Base-by-base conservation (phyloP, 2,113 vertebrate species). In the Arizona elegans region DNA sequence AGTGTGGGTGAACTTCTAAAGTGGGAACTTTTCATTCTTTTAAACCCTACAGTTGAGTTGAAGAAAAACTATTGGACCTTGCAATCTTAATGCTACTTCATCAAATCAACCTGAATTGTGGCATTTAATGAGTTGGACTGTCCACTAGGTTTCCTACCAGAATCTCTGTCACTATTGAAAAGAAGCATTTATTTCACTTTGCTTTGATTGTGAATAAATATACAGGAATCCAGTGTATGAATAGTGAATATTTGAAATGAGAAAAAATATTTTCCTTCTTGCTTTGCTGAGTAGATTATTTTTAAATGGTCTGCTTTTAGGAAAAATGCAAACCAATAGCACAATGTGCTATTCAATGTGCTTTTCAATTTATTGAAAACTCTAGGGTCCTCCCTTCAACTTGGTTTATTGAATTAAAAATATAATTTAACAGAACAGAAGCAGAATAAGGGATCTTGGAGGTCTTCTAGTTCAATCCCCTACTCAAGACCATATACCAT, bases 31-130 rank as follows among this genome's bases (percentile, higher is more conserved):
- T 38, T 17, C 13, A 75, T 33, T 75, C 70, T 75, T 75, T 33
- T 81, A 19, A 81, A 38, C n/a, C 2, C 15, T 81, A 38, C 15
- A 59, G 29, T n/a, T 24, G n/a, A 54, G 13, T 11, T 33, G 15
- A 7, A 70, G 24, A 89, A 43, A 81, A 92, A 56, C 21, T 33
- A 56, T 6, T 93, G 88, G 93, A 87, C 87, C 88, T 90, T 95
- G 94, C 93, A 92, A 87, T 95, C 81, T 88, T 23, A 43, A 43
- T 93, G 62, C 91, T 59, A 92, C 53, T 55, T 59, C 88, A 65
- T 75, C 56, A 94, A 54, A 86, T 94, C 95, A 95, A 94, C 85
- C 92, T 94, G 93, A 95, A 90, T 92, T 88, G 90, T 92, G 92
- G 87, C 93, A 94, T 62, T 94, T 93, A 93, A 81, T 90, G 93